Conservation (phyloP, 2,888 invertebrate species). For the Sthenelais limicola region DNA sequence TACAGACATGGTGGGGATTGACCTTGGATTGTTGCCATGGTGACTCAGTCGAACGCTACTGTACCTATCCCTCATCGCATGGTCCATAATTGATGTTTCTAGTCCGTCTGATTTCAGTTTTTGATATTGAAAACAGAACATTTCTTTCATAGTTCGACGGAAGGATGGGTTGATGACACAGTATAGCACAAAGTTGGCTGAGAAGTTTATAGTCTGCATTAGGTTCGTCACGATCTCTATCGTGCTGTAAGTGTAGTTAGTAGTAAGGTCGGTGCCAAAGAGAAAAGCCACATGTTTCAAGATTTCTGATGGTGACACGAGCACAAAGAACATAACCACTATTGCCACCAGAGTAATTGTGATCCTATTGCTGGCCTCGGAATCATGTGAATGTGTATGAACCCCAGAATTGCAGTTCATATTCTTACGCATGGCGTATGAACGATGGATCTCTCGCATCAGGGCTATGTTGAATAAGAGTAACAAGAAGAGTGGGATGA, state of each 20-base stretch:
- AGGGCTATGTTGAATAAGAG: constrained; percentile 54
- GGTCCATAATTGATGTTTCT: constrained; percentile 23
- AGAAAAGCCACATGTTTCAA: constrained; percentile 54
- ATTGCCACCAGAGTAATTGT: constrained; percentile 56
- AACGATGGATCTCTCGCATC: constrained; percentile 52
- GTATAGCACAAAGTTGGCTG: constrained; percentile 84
- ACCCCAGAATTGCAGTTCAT: constrained; percentile 55
- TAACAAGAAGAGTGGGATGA: constrained; percentile 54
- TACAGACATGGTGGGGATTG: constrained; percentile 14
- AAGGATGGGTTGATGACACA: constrained; percentile 85
- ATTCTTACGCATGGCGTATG: constrained; percentile 58
- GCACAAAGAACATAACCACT: constrained; percentile 56
- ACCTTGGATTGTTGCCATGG: constrained; percentile 16
- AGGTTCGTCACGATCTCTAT: constrained; percentile 77
- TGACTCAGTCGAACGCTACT: constrained; percentile 16
- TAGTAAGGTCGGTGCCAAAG: constrained; percentile 43
- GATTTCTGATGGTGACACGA: constrained; percentile 56
- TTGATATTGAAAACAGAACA: constrained; percentile 48
- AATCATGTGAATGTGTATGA: constrained; percentile 21
- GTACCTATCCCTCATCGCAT: constrained; percentile 20
- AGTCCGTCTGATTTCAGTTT: constrained; percentile 35
- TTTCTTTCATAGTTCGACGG: constrained; percentile 76
- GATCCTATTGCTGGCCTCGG: constrained; percentile 53
- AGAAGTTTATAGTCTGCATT: constrained; percentile 83
- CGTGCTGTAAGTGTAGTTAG: constrained; percentile 55